Percentiles rank a stretch among this genome's conserved stretches.
Evolutionary conservation across 53 echinoderm and acorn worm genomes (phyloP).

Genomic region (Crossaster papposus): DNA sequence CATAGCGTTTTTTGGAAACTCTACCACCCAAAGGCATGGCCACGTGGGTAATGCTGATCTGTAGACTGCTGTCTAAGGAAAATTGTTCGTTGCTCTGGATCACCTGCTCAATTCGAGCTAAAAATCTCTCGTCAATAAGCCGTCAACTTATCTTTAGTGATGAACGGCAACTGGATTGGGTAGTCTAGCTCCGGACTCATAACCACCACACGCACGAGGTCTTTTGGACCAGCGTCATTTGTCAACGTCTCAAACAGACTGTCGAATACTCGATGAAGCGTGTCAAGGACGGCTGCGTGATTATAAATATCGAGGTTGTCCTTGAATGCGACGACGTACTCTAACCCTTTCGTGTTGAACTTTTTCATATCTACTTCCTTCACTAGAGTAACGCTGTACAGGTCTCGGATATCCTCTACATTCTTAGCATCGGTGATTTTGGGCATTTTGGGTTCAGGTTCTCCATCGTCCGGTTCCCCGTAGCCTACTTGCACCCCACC

Average conservation of each 20-base stretch:
- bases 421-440: background rate
- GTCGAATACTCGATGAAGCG: constrained; percentile 1
- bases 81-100: constrained; percentile 25
- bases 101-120: constrained; percentile 29
- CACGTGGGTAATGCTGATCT: constrained; percentile 28
- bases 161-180: constrained; percentile 42
- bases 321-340: constrained; percentile 25
- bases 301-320: constrained; percentile 30
- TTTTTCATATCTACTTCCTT: constrained; percentile 44
- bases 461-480: background rate
- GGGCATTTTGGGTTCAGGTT: background rate
- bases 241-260: constrained; percentile 27
- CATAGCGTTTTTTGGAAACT: background rate
- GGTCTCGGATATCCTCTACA: background rate
- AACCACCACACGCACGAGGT: constrained; percentile 34
- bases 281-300: background rate
- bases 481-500: background rate
- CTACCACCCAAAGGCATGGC: constrained; percentile 17
- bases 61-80: background rate
- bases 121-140: constrained; percentile 26
- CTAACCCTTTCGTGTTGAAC: constrained; percentile 16
- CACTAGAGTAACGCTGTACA: background rate
- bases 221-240: background rate
- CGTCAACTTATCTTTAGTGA: constrained; percentile 27
- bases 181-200: constrained; percentile 30